These are phyloP conservation scores for Sphaerophoria taeniata DNA, from an alignment of 2,888 invertebrate species.

Conservation along the genomic window DNA sequence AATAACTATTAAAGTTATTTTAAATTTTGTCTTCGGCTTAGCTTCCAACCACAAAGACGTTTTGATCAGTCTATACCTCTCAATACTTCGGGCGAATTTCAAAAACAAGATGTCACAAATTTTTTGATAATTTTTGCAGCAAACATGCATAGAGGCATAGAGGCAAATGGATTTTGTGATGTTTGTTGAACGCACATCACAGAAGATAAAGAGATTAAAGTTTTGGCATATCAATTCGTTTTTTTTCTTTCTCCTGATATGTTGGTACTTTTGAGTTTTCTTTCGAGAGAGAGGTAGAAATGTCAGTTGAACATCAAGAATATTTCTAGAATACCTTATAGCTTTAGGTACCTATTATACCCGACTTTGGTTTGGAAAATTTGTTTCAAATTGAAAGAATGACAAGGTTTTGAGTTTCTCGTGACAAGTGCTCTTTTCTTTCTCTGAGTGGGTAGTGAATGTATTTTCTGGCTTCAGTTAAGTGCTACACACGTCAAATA, in stretches of 20 bases:
- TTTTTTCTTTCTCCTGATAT: conserved; percentile 5
- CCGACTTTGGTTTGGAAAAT: too few species aligned
- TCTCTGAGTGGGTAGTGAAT: background rate
- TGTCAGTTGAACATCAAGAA: background rate
- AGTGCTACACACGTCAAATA: background rate
- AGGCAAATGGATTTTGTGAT: conserved; percentile 24
- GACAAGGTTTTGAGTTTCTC: conserved; percentile 11
- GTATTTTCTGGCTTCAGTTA: background rate
- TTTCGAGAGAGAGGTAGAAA: too few species aligned
- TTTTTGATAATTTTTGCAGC: conserved; percentile 14
- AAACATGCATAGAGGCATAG: conserved; percentile 21
- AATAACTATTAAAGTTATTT: background rate
- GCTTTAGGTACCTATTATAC: too few species aligned
- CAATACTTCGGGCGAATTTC: too few species aligned
- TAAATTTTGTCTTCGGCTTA: background rate
- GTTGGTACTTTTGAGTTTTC: conserved; percentile 6
- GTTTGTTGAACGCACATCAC: background rate
- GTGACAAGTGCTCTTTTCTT: conserved; percentile 26
- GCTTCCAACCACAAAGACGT: background rate
- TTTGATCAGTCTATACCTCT: background rate
- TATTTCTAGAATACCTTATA: too few species aligned
- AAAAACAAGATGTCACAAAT: background rate
- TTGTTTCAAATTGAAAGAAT: background rate
- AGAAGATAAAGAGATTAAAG: conserved; percentile 19
- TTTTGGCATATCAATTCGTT: conserved; percentile 30